phyloP scores from a whole-genome alignment of 2,113 vertebrate genomes.

The Alectura lathami region DNA sequence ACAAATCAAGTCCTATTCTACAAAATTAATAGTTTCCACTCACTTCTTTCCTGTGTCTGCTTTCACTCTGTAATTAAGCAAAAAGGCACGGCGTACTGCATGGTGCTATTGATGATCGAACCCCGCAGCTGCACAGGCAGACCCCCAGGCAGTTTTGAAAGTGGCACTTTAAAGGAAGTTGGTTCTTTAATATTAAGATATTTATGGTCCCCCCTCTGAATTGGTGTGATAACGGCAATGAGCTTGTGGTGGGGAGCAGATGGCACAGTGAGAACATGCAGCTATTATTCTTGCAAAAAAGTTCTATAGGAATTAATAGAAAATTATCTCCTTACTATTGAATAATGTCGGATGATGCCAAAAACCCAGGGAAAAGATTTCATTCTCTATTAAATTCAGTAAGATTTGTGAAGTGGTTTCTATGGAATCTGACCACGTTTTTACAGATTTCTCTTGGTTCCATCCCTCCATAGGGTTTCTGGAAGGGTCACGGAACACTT shows the following conservation, averaged over 20 bases:
- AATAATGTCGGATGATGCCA: neutral
- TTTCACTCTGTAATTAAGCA: slow-evolving; percentile 39
- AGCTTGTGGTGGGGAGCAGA: slow-evolving; percentile 16
- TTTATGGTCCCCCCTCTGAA: slow-evolving; percentile 21
- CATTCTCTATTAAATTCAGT: neutral
- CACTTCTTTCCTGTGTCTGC: slow-evolving; percentile 4
- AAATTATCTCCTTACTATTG: neutral
- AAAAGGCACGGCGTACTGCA: slow-evolving; percentile 21
- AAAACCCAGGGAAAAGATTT: neutral
- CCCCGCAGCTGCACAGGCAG: slow-evolving; percentile 34
- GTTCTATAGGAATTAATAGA: neutral
- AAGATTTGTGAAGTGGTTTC: slow-evolving; percentile 4
- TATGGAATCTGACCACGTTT: neutral
- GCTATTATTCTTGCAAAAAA: slow-evolving; percentile 4
- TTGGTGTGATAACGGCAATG: neutral
- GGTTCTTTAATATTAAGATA: slow-evolving; percentile 33
- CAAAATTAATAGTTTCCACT: slow-evolving; percentile 58
- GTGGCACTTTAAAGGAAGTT: slow-evolving; percentile 34
- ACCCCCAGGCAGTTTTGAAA: slow-evolving; percentile 43
- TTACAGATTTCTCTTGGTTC: neutral
- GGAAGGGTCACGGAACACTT: neutral
- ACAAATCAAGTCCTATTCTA: slow-evolving; percentile 32
- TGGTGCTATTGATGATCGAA: slow-evolving; percentile 55
- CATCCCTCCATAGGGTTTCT: neutral
- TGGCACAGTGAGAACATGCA: neutral